These are phyloP conservation scores for Hoplias malabaricus DNA, from an alignment of 2,113 vertebrate genomes.

Conservation along the genomic window DNA sequence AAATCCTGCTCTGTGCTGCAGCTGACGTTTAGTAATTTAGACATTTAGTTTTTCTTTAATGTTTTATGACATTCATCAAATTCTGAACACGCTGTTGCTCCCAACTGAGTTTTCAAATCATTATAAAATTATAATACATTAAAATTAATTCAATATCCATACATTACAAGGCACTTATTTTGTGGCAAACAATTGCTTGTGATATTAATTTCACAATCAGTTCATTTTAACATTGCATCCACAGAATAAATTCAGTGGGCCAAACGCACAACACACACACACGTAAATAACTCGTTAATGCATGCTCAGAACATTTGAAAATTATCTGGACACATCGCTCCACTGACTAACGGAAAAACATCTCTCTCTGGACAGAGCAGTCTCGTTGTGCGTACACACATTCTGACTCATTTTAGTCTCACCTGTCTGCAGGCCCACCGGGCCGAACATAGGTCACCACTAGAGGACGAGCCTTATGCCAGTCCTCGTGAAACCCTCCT, in stretches of 20 bases:
- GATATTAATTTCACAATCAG: too few relatives aligned
- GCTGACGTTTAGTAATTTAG: too few relatives aligned
- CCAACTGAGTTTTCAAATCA: too few relatives aligned
- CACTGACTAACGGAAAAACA: background rate
- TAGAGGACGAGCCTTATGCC: conserved; percentile 89
- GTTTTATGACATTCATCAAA: too few relatives aligned
- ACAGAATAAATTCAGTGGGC: background rate
- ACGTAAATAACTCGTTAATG: conserved; percentile 13
- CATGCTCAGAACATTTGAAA: background rate
- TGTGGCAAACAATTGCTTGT: too few relatives aligned
- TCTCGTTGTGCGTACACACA: conserved; percentile 2
- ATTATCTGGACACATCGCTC: background rate
- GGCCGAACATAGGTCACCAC: conserved; percentile 89
- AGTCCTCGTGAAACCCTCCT: conserved; percentile 96
- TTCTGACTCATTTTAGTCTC: conserved; percentile 35
- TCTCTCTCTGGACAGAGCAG: background rate
- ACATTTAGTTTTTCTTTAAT: too few relatives aligned
- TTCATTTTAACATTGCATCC: background rate
- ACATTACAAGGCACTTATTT: too few relatives aligned
- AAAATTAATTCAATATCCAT: too few relatives aligned
- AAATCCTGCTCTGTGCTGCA: too few relatives aligned
- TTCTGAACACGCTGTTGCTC: too few relatives aligned
- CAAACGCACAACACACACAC: conserved; percentile 15
- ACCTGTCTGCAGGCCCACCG: conserved; percentile 96
- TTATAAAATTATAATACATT: too few relatives aligned